Percentiles rank a stretch among this genome's conserved stretches.
Evolutionary conservation across 2,797 vertebrate species (phyloP).

Genomic region (Hippopotamyrus pictus): DNA sequence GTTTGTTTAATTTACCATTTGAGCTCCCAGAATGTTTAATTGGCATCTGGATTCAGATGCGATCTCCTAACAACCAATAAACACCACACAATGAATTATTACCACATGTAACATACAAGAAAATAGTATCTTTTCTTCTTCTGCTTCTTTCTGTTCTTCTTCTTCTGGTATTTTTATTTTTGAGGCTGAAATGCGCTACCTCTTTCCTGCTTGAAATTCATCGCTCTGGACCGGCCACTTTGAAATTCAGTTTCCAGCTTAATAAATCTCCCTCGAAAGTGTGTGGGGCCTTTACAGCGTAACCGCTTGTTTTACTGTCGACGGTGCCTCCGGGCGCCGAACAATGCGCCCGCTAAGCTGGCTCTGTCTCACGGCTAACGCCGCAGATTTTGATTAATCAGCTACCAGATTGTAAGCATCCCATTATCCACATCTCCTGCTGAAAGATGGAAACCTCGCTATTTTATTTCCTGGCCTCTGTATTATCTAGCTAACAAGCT

Average conservation of each 20-base stretch:
- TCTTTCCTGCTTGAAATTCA: slow-evolving; percentile 29
- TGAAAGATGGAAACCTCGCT: slow-evolving; percentile 33
- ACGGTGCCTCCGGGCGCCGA: slow-evolving; percentile 30
- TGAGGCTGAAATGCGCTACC: neutral
- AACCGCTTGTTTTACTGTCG: slow-evolving; percentile 32
- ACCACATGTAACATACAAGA: neutral
- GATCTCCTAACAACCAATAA: neutral
- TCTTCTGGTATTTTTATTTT: neutral
- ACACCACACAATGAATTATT: slow-evolving; percentile 16
- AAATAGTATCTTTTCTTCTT: slow-evolving; percentile 9
- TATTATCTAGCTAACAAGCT: slow-evolving; percentile 44
- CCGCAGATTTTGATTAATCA: slow-evolving; percentile 43
- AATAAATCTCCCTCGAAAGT: slow-evolving; percentile 28
- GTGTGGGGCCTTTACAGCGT: slow-evolving; percentile 21
- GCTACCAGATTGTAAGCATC: slow-evolving; percentile 41
- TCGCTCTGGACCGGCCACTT: slow-evolving; percentile 32
- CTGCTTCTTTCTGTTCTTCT: neutral
- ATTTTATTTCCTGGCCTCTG: slow-evolving; percentile 40
- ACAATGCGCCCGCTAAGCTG: slow-evolving; percentile 22
- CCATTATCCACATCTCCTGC: slow-evolving; percentile 36
- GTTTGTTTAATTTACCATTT: neutral
- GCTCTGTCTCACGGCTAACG: slow-evolving; percentile 27
- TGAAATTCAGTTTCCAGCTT: slow-evolving; percentile 29
- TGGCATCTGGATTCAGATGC: neutral
- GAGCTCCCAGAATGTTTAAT: neutral